Conservation (phyloP, 2,113 vertebrate genomes). For the Entomyzon cyanotis region DNA sequence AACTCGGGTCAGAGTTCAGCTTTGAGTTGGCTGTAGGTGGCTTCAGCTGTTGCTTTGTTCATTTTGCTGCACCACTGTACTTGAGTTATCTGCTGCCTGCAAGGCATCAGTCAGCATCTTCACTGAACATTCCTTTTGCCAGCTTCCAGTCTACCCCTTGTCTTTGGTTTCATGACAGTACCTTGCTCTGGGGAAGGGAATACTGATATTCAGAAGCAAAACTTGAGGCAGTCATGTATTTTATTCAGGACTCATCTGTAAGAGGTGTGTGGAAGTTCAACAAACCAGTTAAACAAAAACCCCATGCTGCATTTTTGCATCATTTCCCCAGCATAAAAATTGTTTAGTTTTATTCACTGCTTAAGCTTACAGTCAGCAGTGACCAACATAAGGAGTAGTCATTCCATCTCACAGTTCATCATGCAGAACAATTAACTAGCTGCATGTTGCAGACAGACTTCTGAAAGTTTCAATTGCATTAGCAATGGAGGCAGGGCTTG, state of each 20-base stretch:
- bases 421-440: not conserved
- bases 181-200: not conserved
- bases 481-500: not conserved
- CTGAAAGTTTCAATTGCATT: not conserved
- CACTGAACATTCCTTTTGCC: not conserved
- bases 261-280: not conserved
- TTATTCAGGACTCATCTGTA: not conserved
- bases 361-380: not conserved
- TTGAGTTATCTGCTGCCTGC: not conserved
- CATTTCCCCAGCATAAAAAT: not conserved
- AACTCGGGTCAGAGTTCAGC: not conserved
- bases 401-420: not conserved
- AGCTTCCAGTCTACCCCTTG: not conserved
- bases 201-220: not conserved
- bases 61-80: not conserved
- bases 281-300: not conserved
- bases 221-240: not conserved
- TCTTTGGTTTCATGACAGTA: not conserved
- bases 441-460: not conserved
- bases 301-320: not conserved
- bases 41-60: not conserved
- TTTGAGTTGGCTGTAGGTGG: not conserved
- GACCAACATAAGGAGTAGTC: not conserved
- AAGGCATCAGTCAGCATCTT: not conserved
- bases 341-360: not conserved